Conservation (phyloP, 2,113 vertebrate species). For the Nestor notabilis region DNA sequence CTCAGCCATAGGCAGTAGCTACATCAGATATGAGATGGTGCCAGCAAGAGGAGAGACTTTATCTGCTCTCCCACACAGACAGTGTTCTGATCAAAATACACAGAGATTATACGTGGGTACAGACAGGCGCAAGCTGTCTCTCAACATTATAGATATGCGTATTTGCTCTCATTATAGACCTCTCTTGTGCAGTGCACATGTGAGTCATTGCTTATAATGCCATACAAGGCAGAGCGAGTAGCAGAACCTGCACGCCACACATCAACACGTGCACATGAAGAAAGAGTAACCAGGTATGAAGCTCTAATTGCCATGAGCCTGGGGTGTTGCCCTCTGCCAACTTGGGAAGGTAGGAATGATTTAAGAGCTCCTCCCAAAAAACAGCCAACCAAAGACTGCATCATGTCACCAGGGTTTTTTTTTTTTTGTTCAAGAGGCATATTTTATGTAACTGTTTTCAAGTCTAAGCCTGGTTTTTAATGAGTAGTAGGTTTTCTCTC, state of each 20-base stretch:
- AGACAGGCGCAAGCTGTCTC: conserved; percentile 46
- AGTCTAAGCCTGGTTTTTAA: conserved; percentile 44
- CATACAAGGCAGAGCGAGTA: neutral
- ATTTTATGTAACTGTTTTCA: conserved; percentile 1
- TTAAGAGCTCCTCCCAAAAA: neutral
- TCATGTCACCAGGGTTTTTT: neutral
- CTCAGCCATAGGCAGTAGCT: neutral
- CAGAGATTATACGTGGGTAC: neutral
- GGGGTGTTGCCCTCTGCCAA: neutral
- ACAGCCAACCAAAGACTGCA: neutral
- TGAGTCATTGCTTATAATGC: conserved; percentile 21
- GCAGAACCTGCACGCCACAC: neutral
- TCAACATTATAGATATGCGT: neutral
- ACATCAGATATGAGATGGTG: neutral
- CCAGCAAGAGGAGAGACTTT: conserved; percentile 9
- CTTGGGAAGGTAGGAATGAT: neutral
- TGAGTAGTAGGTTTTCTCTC: conserved; percentile 20
- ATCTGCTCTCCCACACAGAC: neutral
- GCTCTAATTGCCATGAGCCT: neutral
- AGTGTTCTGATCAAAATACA: neutral
- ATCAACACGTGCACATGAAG: neutral
- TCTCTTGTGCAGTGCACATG: neutral
- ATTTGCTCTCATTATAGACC: neutral
- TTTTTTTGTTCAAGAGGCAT: neutral
- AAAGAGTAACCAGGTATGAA: neutral